phyloP scores from a whole-genome alignment of 2,113 vertebrate genomes.

The Recurvirostra avosetta region DNA sequence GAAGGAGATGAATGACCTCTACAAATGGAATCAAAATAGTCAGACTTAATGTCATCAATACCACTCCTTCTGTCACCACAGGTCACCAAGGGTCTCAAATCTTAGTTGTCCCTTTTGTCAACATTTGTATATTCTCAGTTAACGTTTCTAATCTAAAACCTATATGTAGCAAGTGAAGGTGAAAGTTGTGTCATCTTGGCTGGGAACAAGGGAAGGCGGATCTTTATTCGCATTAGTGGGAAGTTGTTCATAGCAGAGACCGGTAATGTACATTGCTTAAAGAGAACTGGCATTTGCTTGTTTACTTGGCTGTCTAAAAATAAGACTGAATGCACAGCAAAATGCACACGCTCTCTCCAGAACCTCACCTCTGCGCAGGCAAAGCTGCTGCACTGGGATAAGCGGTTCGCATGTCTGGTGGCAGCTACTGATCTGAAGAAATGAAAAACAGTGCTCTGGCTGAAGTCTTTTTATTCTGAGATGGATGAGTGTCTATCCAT shows the following conservation, averaged over 20 bases:
- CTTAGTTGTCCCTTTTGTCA: not conserved
- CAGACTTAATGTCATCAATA: not conserved
- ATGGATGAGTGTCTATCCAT: not conserved
- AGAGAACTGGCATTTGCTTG: not conserved
- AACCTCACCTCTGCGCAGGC: not conserved
- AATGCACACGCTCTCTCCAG: not conserved
- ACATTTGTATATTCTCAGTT: not conserved
- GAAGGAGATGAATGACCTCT: not conserved
- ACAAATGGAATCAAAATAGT: not conserved
- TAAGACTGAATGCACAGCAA: not conserved
- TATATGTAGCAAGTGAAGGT: not conserved
- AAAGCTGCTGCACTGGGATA: not conserved
- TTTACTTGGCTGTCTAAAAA: constrained; percentile 29
- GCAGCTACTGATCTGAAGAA: not conserved
- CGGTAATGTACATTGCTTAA: not conserved
- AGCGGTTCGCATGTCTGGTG: not conserved
- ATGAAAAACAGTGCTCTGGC: not conserved
- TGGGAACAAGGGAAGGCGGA: rapidly evolving
- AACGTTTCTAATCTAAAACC: not conserved
- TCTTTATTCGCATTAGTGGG: not conserved
- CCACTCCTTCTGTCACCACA: not conserved
- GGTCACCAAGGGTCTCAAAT: not conserved
- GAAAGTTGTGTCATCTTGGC: not conserved
- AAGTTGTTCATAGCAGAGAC: not conserved
- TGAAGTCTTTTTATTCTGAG: not conserved